Evolutionary conservation across 2,888 invertebrate species (phyloP), one percentile per base, ranked within the genome.

Genomic region (Anthrax anthrax): DNA sequence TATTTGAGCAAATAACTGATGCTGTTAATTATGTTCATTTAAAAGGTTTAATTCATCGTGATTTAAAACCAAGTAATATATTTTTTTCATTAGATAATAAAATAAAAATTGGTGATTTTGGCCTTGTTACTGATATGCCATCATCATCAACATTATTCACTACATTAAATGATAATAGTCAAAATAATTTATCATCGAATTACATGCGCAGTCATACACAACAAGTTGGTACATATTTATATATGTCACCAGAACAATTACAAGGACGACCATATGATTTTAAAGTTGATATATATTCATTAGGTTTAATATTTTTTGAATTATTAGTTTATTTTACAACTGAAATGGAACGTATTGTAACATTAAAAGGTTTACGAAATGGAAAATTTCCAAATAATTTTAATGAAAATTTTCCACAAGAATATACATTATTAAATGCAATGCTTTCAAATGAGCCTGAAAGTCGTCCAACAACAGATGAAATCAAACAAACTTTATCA

Each of bases 191-290:
- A 6, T 4, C 8, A 23, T 6, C 4, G 5, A 32, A 32, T 12
- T 9, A 9, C 6, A 12, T 9, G 10, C 56, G 55, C 1, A 63
- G 72, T 1, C 80, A 80, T 55, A 81, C 81, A 0, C 72, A 76
- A 60, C 72, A 73, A 64, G 81, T 81, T 49, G 81, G 97, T 19
- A 98, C 98, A 0, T 83, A 85, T 52, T 73, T 96, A 2, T 98
- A 98, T 68, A 98, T 98, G 97, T 94, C 95, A 37, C 97, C 97
- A 1, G 97, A 98, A 63, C 96, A 96, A 70, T 70, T 81, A 27
- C 70, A 72, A 13, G 81, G 85, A 1, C 72, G 75, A 36, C 75
- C 78, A 2, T 91, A 91, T 64, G 83, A 83, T 61, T 85, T 82
- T 67, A 94, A 94, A 69, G 94, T 95, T 46, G 96, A 96, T 67